These are phyloP conservation scores for Platichthys flesus DNA, from an alignment of 2,113 vertebrate genomes.

Conservation along the genomic window DNA sequence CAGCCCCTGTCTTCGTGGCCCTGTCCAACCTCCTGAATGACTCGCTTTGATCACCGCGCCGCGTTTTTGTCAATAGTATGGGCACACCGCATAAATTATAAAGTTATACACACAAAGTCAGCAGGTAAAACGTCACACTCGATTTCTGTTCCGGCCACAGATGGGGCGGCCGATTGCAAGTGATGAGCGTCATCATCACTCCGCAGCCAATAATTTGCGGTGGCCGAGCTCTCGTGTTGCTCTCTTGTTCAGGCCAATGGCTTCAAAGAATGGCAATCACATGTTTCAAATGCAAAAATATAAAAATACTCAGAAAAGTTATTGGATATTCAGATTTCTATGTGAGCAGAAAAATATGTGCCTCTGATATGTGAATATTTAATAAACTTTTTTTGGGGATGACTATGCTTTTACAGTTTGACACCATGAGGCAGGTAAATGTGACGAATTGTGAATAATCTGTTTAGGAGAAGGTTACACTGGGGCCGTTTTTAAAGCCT, in stretches of 20 bases:
- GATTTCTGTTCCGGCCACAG: slow-evolving; percentile 58
- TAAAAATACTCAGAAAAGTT: not conserved
- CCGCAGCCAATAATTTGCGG: slow-evolving; percentile 47
- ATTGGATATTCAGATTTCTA: not conserved
- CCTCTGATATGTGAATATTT: too few species aligned
- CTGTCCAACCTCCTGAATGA: slow-evolving; percentile 81
- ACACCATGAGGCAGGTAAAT: slow-evolving; percentile 21
- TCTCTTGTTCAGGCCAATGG: slow-evolving; percentile 41
- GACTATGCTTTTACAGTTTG: slow-evolving; percentile 6
- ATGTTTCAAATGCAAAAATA: not conserved
- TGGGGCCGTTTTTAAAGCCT: slow-evolving; percentile 6
- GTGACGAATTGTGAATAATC: slow-evolving; percentile 31
- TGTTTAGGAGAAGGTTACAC: slow-evolving; percentile 24
- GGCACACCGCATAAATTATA: slow-evolving; percentile 81
- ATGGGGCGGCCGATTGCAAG: slow-evolving; percentile 62
- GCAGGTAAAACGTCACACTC: slow-evolving; percentile 79
- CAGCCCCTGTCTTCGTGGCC: slow-evolving; percentile 84
- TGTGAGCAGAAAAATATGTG: too few species aligned
- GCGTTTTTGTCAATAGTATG: slow-evolving; percentile 82
- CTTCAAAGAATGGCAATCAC: not conserved
- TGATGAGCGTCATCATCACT: slow-evolving; percentile 68
- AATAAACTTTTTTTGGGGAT: not conserved
- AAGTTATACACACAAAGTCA: slow-evolving; percentile 83
- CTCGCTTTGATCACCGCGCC: slow-evolving; percentile 81
- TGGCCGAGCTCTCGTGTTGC: slow-evolving; percentile 45